Base-by-base conservation (phyloP, 2,888 invertebrate species). In the Amphipoea lucens region DNA sequence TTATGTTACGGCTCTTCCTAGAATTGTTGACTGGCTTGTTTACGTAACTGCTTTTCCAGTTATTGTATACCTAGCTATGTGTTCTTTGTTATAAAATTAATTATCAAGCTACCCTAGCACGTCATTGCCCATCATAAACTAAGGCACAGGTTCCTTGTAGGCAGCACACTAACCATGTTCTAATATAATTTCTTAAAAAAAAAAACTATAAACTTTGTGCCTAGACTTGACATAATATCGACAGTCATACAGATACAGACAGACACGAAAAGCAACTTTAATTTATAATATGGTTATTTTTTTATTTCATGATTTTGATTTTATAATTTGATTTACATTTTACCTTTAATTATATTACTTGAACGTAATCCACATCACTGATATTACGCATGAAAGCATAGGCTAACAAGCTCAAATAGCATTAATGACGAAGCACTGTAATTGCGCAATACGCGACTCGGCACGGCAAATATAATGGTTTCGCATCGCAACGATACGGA, bases 401-500 rank as follows among this genome's bases (percentile, higher is more conserved):
- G 40, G 45, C 68, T 81, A 85, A 81, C 74, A 62, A 73, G 71
- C 74, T 71, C 42, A 42, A 76, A 81, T 62, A 42, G 14, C n/a
- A 77, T 65, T 84, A 71, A 74, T 42, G 60, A 63, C 60, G 36
- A 14, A 57, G 62, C 65, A 76, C 65, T 75, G 40, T 70, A 62
- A 69, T 75, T 85, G 36, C 29, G 66, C 48, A 20, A 60, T 12
- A 69, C 42, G 54, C 57, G 40, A 54, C n/a, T 66, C 60, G 42
- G 17, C 54, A 75, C 65, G 40, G 66, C 63, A 23, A 75, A 69
- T 67, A 82, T 73, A 69, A 73, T 75, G 40, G n/a, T 60, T 78
- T 69, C 63, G 51, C 51, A 45, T 60, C 60, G 54, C 63, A 62
- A 45, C 62, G 63, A 29, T 20, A 62, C 54, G 67, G 75, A 67